phyloP scores from a whole-genome alignment of 2,113 vertebrate genomes.

The Neotoma lepida region DNA sequence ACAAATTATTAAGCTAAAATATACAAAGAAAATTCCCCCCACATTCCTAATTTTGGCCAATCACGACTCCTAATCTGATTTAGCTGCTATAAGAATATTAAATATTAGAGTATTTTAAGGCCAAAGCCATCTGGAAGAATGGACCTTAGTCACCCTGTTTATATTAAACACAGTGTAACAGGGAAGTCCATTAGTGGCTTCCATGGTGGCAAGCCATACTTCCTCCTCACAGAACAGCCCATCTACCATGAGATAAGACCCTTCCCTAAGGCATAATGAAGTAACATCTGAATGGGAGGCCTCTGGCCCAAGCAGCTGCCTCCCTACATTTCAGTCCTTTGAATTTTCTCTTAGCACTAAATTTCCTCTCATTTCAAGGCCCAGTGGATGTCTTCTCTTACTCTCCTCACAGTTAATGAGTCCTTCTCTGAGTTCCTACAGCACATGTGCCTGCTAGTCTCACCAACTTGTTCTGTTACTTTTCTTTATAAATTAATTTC shows the following conservation, averaged over 20 bases:
- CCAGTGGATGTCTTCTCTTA: neutral
- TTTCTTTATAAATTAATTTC: neutral
- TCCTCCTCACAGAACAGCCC: neutral
- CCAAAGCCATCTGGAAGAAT: neutral
- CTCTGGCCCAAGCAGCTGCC: neutral
- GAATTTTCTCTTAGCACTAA: neutral
- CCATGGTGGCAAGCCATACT: neutral
- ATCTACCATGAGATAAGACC: neutral
- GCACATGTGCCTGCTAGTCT: neutral
- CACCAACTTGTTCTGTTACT: neutral
- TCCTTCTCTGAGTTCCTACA: neutral
- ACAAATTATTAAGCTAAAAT: neutral
- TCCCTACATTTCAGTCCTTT: neutral
- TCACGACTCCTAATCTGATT: neutral
- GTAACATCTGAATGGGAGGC: neutral
- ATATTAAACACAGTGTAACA: neutral
- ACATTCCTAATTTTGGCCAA: neutral
- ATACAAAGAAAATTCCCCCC: neutral
- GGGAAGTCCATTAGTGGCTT: neutral
- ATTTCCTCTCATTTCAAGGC: neutral
- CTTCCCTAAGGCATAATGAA: neutral
- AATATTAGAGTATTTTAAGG: neutral
- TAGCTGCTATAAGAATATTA: neutral
- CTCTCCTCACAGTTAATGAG: neutral
- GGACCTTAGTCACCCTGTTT: neutral